Evolutionary conservation across 2,113 vertebrate species (phyloP).

Genomic region (Addax nasomaculatus): DNA sequence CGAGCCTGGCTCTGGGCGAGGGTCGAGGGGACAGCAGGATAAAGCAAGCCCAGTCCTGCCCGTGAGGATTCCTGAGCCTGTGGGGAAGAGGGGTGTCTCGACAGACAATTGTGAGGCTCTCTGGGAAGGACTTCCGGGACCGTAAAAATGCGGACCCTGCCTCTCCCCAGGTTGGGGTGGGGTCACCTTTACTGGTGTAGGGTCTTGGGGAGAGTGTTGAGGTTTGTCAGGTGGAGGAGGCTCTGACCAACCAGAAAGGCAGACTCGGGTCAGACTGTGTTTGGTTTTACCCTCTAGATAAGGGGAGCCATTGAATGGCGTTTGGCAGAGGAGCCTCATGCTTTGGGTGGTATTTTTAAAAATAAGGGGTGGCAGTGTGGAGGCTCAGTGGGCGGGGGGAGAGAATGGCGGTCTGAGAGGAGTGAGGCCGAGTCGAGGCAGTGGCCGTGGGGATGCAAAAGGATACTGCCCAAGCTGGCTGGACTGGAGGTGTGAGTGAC

Average conservation of each 20-base stretch:
- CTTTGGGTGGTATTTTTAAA: not conserved
- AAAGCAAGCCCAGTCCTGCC: not conserved
- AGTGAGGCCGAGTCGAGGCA: not conserved
- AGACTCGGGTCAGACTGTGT: accelerated
- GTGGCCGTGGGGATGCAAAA: not conserved
- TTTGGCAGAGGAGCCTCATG: not conserved
- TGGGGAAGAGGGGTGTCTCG: not conserved
- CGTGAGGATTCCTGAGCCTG: not conserved
- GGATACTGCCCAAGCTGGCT: not conserved
- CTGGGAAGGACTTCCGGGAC: not conserved
- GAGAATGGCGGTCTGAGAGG: not conserved
- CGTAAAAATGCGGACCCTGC: not conserved
- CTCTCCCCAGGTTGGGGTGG: not conserved
- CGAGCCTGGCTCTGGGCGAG: not conserved
- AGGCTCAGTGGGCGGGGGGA: not conserved
- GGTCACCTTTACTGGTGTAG: not conserved
- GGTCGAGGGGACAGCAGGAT: not conserved
- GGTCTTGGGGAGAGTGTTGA: not conserved
- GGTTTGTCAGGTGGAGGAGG: not conserved
- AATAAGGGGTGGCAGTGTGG: not conserved
- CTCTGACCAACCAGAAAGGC: not conserved
- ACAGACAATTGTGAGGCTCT: not conserved
- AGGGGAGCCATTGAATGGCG: not conserved
- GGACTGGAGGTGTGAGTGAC: not conserved
- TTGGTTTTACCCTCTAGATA: not conserved